phyloP scores from a whole-genome alignment of 1,140 invertebrate species.

The Chironomus striatipennis region DNA sequence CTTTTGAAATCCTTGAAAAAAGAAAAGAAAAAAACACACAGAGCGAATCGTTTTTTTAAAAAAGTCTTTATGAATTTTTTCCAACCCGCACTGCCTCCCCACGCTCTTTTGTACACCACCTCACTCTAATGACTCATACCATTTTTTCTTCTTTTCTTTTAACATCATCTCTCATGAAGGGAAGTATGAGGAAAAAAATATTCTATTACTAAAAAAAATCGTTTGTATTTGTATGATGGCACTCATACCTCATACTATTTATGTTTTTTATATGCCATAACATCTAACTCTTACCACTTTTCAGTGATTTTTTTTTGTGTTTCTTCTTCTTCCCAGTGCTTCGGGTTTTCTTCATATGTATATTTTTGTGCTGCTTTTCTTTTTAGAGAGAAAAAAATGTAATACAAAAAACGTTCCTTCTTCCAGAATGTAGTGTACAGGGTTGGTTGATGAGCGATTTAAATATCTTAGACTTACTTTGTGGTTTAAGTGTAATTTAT shows the following conservation, averaged over 20 bases:
- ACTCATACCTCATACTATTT: not conserved
- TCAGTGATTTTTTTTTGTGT: too few relatives aligned
- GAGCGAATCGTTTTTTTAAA: constrained; percentile 8
- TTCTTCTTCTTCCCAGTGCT: too few relatives aligned
- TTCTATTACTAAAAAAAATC: constrained; percentile 9
- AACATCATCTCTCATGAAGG: too few relatives aligned
- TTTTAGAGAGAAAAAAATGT: too few relatives aligned
- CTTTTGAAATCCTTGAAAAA: constrained; percentile 21
- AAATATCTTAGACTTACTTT: too few relatives aligned
- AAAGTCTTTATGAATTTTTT: constrained; percentile 23
- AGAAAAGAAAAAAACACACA: not conserved
- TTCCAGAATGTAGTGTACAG: too few relatives aligned
- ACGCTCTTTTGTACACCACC: not conserved
- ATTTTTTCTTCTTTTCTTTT: not conserved
- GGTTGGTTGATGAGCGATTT: not conserved
- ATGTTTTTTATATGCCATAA: not conserved
- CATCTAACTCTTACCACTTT: not conserved
- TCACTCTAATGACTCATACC: not conserved
- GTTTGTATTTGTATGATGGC: constrained; percentile 12
- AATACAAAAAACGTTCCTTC: too few relatives aligned
- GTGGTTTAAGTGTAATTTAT: too few relatives aligned
- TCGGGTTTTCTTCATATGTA: too few relatives aligned
- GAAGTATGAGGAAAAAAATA: not conserved
- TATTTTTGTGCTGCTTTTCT: too few relatives aligned
- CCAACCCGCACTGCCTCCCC: not conserved